Base-by-base conservation (phyloP, 1,140 invertebrate genomes). In the Anastrepha obliqua region DNA sequence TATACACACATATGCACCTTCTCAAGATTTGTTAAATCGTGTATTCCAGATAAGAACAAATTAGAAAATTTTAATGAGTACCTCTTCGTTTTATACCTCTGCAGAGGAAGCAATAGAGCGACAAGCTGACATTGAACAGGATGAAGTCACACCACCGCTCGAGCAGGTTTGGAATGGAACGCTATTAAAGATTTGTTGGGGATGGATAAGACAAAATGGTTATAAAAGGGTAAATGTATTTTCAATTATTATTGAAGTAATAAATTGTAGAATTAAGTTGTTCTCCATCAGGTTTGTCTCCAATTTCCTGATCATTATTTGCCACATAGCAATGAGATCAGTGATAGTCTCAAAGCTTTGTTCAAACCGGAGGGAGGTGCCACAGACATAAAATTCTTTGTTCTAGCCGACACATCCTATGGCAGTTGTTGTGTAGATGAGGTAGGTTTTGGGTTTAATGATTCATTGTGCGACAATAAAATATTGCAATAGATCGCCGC, bases 361-460 rank as follows among this genome's bases (percentile, higher is more conserved):
- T 47, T 60, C 13, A 20, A 17, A 5, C 20, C 87, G 2, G n/a
- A 85, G 1, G 62, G 65, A 13, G 87, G 60, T 11, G 13, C 58
- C n/a, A 58, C 59, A 88, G 93, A 94, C 29, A 93, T 93, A 88
- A 95, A 96, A 90, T 92, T 98, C 1, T 98, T 96, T 91, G 96
- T 99, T 90, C 93, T 99, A 42, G 98, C 97, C n/a, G 98, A 99
- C 90, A 98, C 98, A 29, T 97, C 97, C 11, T 99, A 98, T 94
- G 97, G 97, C 90, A 99, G 97, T 93, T 99, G 98, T 93, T 99
- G 98, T 94, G 96, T 98, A 7, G 98, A 99, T 94, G 97, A 98
- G 93, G 95, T 98, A 59, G 67, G 60, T 86, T 44, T 86, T 42
- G 51, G 4, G 4, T 85, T 20, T 3, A 4, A 58, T 74, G 67